A percentile compares a stretch with the other conserved stretches of the same genome.
Evolutionary conservation across 2,797 vertebrate species (phyloP).

Genomic region (Amphiprion clarkii): DNA sequence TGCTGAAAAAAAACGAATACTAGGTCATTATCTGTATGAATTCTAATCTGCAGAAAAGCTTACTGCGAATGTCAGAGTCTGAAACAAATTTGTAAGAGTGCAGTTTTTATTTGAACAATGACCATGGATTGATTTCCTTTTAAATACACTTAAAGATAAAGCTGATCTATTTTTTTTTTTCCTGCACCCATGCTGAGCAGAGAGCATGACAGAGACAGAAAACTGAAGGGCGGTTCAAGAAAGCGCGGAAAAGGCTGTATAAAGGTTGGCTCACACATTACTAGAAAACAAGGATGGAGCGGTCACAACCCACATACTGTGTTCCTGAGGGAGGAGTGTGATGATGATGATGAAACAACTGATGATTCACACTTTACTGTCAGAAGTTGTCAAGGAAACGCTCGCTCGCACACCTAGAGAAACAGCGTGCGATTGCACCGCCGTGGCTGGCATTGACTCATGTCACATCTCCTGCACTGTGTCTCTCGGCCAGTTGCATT

Average conservation of each 20-base stretch:
- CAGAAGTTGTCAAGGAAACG: slow-evolving; percentile 71
- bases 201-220: slow-evolving; percentile 24
- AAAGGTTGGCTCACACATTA: slow-evolving; percentile 56
- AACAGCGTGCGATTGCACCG: slow-evolving; percentile 47
- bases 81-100: background rate
- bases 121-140: background rate
- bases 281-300: slow-evolving; percentile 69
- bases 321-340: slow-evolving; percentile 64
- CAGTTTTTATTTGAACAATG: background rate
- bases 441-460: slow-evolving; percentile 59
- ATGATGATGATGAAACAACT: slow-evolving; percentile 74
- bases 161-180: background rate
- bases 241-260: slow-evolving; percentile 23
- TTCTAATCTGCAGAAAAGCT: background rate
- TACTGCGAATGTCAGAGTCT: background rate
- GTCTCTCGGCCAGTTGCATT: slow-evolving; percentile 45
- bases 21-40: slow-evolving; percentile 2
- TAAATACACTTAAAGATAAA: background rate
- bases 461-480: slow-evolving; percentile 44
- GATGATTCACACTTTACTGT: slow-evolving; percentile 84
- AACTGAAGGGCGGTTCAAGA: slow-evolving; percentile 1
- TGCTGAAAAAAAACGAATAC: background rate
- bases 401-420: slow-evolving; percentile 61
- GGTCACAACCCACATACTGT: slow-evolving; percentile 62
- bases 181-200: slow-evolving; percentile 1